phyloP scores from a whole-genome alignment of 2,888 invertebrate genomes.

The Trissoscelio sp. region DNA sequence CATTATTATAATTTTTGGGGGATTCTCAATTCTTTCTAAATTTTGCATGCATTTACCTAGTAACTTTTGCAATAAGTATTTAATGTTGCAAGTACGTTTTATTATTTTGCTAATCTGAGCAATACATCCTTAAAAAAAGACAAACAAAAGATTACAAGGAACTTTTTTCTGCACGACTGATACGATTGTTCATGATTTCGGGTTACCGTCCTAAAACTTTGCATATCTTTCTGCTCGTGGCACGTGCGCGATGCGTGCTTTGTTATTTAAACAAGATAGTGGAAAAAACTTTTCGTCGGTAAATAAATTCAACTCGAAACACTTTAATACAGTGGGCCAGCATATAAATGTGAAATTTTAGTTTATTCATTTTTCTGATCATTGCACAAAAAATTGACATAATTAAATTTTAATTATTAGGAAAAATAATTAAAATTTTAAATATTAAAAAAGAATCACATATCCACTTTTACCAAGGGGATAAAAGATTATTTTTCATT shows the following conservation, averaged over 20 bases:
- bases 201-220: background rate
- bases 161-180: constrained; percentile 1
- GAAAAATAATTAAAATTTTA: background rate
- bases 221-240: constrained; percentile 5
- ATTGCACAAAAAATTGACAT: constrained; percentile 11
- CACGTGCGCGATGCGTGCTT: constrained; percentile 18
- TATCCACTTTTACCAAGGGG: too few species aligned
- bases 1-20: too few species aligned
- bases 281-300: constrained; percentile 2
- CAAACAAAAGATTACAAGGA: too few species aligned
- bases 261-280: constrained; percentile 9
- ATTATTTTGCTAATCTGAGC: too few species aligned
- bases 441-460: too few species aligned
- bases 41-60: too few species aligned
- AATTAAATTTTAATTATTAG: background rate
- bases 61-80: too few species aligned
- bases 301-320: constrained; percentile 17
- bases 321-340: constrained; percentile 10
- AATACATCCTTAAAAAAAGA: too few species aligned
- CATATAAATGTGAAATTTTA: constrained; percentile 17
- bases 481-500: too few species aligned
- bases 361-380: constrained; percentile 1
- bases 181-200: constrained; percentile 2
- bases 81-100: too few species aligned
- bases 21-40: too few species aligned